phyloP scores from a whole-genome alignment of 92 coral and sea anemone genomes.

The Scolanthus callimorphus region DNA sequence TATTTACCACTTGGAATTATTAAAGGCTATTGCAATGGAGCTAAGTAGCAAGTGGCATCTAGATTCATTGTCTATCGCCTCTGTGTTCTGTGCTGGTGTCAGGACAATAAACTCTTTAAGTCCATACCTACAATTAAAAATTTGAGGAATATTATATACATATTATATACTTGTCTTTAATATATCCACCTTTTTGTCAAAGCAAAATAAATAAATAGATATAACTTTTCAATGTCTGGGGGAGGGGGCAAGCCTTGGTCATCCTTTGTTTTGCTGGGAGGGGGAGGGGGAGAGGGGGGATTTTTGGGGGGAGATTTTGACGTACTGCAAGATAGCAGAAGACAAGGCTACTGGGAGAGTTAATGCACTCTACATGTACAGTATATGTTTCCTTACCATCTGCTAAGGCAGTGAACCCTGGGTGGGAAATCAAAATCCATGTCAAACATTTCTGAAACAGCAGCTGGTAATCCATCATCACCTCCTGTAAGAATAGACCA shows the following conservation, averaged over 20 bases:
- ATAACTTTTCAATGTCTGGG: too few species aligned
- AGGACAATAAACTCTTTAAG: slow-evolving; percentile 88
- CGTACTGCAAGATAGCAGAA: too few species aligned
- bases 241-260: too few species aligned
- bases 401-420: slow-evolving; percentile 83
- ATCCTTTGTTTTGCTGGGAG: too few species aligned
- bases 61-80: slow-evolving; percentile 81
- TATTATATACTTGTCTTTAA: too few species aligned
- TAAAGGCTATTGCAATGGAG: slow-evolving; percentile 80
- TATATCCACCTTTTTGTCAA: too few species aligned
- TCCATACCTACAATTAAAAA: slow-evolving; percentile 66
- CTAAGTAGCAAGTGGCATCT: slow-evolving; percentile 90
- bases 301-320: too few species aligned
- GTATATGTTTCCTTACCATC: slow-evolving; percentile 66
- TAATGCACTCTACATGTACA: too few species aligned
- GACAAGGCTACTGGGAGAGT: too few species aligned
- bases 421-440: slow-evolving; percentile 99
- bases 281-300: too few species aligned
- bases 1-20: slow-evolving; percentile 89
- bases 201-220: too few species aligned
- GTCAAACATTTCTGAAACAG: slow-evolving; percentile 93
- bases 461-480: slow-evolving; percentile 81
- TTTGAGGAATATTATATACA: too few species aligned
- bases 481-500: slow-evolving; percentile 34
- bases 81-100: slow-evolving; percentile 74